Evolutionary conservation across 2,888 invertebrate genomes (phyloP).

Genomic region (Amitus sp.): DNA sequence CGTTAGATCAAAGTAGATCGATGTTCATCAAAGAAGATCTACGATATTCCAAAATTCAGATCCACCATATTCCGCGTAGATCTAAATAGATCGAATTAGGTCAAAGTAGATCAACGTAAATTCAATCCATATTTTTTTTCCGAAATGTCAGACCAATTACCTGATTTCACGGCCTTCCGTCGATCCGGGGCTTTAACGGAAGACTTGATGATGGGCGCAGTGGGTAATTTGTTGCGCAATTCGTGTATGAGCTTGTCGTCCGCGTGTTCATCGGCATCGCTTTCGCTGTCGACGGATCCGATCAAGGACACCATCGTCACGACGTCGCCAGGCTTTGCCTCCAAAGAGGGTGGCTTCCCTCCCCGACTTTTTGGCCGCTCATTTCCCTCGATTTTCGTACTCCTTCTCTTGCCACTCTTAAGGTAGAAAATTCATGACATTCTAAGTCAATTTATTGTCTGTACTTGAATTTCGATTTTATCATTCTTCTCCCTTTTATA

Average conservation of each 20-base stretch:
- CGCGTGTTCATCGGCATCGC: slow-evolving; percentile 63
- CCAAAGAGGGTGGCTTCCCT: slow-evolving; percentile 32
- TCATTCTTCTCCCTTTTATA: too few species aligned
- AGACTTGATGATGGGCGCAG: slow-evolving; percentile 60
- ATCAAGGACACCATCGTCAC: slow-evolving; percentile 76
- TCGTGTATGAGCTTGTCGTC: slow-evolving; percentile 60
- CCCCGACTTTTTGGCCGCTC: slow-evolving; percentile 31
- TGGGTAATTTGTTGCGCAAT: slow-evolving; percentile 58
- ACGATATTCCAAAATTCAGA: too few species aligned
- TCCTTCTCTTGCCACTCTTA: slow-evolving; percentile 51
- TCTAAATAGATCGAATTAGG: too few species aligned
- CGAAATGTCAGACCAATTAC: slow-evolving; percentile 43
- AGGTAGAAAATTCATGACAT: too few species aligned
- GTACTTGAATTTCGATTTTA: too few species aligned
- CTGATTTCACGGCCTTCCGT: slow-evolving; percentile 59
- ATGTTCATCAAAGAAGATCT: too few species aligned
- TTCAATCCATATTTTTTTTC: too few species aligned
- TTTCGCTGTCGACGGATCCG: slow-evolving; percentile 75
- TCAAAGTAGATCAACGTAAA: too few species aligned
- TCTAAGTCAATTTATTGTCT: too few species aligned
- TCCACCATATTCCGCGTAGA: too few species aligned
- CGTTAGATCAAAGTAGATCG: too few species aligned
- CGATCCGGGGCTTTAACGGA: too few species aligned
- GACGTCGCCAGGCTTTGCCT: slow-evolving; percentile 57
- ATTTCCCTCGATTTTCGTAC: slow-evolving; percentile 42